phyloP scores from a whole-genome alignment of 30 jellyfish, hydroid and myxozoan species.

The Clytia hemisphaerica region DNA sequence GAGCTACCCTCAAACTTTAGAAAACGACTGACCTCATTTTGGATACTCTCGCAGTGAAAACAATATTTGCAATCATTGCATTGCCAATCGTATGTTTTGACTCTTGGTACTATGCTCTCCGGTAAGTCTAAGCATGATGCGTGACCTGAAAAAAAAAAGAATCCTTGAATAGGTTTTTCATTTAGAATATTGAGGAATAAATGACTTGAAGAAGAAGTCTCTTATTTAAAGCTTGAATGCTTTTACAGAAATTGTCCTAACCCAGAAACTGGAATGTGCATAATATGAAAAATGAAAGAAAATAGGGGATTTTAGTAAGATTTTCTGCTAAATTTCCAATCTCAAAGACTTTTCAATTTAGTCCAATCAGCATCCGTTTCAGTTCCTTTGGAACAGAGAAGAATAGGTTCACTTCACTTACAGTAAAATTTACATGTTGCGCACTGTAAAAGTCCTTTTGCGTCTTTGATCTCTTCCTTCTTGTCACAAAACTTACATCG shows the following conservation, averaged over 20 bases:
- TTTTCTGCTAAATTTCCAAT: too few relatives aligned
- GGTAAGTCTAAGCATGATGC: conserved; percentile 81
- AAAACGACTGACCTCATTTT: conserved; percentile 57
- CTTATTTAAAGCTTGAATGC: too few relatives aligned
- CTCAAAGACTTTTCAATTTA: not conserved
- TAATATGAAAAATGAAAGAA: not conserved
- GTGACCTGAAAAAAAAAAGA: conserved; percentile 47
- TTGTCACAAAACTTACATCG: not conserved
- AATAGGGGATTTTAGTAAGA: not conserved
- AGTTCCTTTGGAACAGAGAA: too few relatives aligned
- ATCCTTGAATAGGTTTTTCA: not conserved
- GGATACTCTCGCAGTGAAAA: conserved; percentile 42
- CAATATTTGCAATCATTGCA: conserved; percentile 87
- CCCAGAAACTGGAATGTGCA: not conserved
- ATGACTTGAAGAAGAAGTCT: too few relatives aligned
- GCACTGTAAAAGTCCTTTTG: conserved; percentile 1
- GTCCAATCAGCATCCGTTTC: too few relatives aligned
- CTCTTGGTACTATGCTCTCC: conserved; percentile 37
- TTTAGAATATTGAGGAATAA: too few relatives aligned
- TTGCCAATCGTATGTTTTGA: conserved; percentile 71
- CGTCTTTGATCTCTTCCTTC: not conserved
- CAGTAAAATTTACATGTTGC: conserved; percentile 3
- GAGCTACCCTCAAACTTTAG: too few relatives aligned
- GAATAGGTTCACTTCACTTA: not conserved
- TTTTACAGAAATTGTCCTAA: not conserved